Evolutionary conservation across 2,797 vertebrate species (phyloP), one percentile per base, ranked within the genome.

Genomic region (Enteromius treurensis): DNA sequence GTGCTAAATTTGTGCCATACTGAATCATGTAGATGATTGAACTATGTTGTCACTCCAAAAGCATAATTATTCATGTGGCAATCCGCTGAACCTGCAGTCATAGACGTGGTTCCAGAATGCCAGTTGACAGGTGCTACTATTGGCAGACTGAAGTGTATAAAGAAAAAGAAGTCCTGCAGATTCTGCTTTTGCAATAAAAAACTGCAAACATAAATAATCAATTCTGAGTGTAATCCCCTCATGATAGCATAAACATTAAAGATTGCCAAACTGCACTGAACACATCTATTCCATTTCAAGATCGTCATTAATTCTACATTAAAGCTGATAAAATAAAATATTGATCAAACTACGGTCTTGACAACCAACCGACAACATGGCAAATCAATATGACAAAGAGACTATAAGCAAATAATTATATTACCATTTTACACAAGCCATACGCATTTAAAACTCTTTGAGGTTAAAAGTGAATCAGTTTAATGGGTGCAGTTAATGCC

Each of bases 101-200:
- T 19, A 47, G 37, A 32, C 34, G 60, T 17, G 26, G 58, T 47
- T 77, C 34, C n/a, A 26, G 53, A 40, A 71, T 60, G 17, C 17
- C 51, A 71, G 10, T 15, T 60, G 67, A 80, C 67, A 80, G 51
- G 51, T 70, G 79, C 68, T 70, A 26, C 67, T 45, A 60, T 32
- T 60, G 23, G 15, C 51, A 58, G 10, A 71, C 23, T 45, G 23
- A 55, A 42, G 32, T 26, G 49, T 49, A 26, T 19, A 40, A 55
- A 68, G 45, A 49, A 60, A 14, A 26, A 40, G 17, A 32, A 78
- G 47, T 40, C 42, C 53, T 49, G 37, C 68, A 45, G 17, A 60
- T 26, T 79, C n/a, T 53, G 17, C n/a, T 60, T 6, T 32, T 62
- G 7, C 26, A 49, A 49, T 45, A 60, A 42, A 70, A 53, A 45